Percentiles rank a stretch among this genome's conserved stretches.
phyloP scores from a whole-genome alignment of 2,888 invertebrate genomes.

The Stratiomys singularior region DNA sequence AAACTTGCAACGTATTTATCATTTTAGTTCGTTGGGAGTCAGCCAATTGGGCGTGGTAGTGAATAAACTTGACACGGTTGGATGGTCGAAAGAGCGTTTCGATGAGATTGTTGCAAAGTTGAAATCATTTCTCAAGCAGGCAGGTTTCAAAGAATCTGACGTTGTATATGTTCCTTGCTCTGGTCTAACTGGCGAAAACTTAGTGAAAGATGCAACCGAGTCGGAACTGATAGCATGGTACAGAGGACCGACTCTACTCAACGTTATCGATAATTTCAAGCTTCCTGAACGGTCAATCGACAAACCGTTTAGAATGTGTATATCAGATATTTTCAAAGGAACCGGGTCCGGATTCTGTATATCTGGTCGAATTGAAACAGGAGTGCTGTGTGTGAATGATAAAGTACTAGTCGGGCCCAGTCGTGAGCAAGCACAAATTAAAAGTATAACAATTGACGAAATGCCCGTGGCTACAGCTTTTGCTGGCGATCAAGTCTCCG shows the following conservation, averaged over 20 bases:
- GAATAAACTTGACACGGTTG: constrained; percentile 96
- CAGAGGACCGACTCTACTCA: constrained; percentile 82
- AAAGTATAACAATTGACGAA: constrained; percentile 81
- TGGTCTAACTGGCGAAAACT: constrained; percentile 95
- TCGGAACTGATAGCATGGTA: constrained; percentile 79
- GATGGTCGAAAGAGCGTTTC: constrained; percentile 92
- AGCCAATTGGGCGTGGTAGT: constrained; percentile 93
- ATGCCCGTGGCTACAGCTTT: constrained; percentile 78
- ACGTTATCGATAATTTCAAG: constrained; percentile 88
- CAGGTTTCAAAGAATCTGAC: constrained; percentile 88
- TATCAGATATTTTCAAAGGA: constrained; percentile 95
- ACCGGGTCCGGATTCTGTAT: constrained; percentile 91
- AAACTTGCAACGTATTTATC: too few relatives aligned
- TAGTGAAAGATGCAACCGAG: constrained; percentile 75
- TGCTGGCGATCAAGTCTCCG: constrained; percentile 92
- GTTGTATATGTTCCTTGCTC: constrained; percentile 94
- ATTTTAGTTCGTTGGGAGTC: constrained; percentile 76
- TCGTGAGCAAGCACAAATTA: constrained; percentile 84
- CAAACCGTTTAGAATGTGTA: constrained; percentile 90
- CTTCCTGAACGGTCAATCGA: constrained; percentile 87
- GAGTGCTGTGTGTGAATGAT: constrained; percentile 85
- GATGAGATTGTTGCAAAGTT: constrained; percentile 88
- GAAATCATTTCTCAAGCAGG: constrained; percentile 85
- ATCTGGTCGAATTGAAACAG: constrained; percentile 92
- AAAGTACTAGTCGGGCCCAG: constrained; percentile 87